Evolutionary conservation across 2,888 invertebrate genomes (phyloP).

Genomic region (Lissocephala sabroskyi): DNA sequence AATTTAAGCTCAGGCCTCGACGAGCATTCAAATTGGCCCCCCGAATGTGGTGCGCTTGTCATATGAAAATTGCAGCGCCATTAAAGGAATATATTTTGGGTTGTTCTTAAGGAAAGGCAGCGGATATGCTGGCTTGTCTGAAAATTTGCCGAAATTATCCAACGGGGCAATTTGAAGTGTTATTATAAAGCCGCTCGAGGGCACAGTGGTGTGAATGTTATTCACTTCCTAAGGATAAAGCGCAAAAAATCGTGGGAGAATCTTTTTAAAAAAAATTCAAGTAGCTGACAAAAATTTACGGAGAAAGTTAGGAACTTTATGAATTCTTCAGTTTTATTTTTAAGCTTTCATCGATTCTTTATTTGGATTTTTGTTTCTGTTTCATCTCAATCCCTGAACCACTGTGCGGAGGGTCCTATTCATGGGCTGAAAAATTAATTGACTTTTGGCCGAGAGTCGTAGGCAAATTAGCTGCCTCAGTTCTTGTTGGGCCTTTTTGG

Average conservation of each 20-base stretch:
- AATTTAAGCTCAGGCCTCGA: conserved; percentile 55
- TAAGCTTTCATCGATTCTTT: too few relatives aligned
- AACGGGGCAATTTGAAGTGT: conserved; percentile 9
- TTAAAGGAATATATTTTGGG: conserved; percentile 47
- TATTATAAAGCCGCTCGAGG: conserved; percentile 13
- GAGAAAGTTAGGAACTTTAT: too few relatives aligned
- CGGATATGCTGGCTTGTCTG: conserved; percentile 55
- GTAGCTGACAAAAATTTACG: too few relatives aligned
- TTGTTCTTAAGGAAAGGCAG: too few relatives aligned
- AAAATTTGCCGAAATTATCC: conserved; percentile 53
- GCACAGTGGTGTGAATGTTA: too few relatives aligned
- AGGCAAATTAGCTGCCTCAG: conserved; percentile 53
- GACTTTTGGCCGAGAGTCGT: conserved; percentile 40
- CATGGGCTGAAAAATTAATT: conserved; percentile 48
- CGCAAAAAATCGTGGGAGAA: too few relatives aligned
- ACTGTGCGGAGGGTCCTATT: conserved; percentile 22
- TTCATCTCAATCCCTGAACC: conserved; percentile 8
- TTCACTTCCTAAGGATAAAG: too few relatives aligned
- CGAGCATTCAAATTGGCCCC: conserved; percentile 49
- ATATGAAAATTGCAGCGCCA: conserved; percentile 62
- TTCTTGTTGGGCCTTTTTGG: not conserved
- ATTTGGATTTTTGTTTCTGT: too few relatives aligned
- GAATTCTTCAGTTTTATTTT: too few relatives aligned
- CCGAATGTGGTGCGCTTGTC: conserved; percentile 41
- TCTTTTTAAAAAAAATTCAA: too few relatives aligned